Base-by-base conservation (phyloP, 2,113 vertebrate genomes). In the Bungarus multicinctus region DNA sequence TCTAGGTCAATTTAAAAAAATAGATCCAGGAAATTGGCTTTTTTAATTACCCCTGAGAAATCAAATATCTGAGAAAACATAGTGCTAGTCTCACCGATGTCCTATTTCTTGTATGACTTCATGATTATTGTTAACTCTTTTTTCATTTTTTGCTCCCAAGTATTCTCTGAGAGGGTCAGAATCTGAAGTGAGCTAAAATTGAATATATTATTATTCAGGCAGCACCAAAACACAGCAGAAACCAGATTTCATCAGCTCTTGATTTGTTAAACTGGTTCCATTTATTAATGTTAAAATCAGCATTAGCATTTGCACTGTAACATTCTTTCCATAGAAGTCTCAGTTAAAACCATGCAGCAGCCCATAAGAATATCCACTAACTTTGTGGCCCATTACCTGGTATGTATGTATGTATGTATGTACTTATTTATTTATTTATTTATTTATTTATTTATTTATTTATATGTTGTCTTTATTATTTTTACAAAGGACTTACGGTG, bases 1-100 rank as follows among this genome's bases (percentile, higher is more conserved):
- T 92, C 57, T 92, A 87, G 88, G 91, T 92, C 91, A 94, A 89
- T 87, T 34, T 2, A 60, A n/a, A 64, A 91, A 91, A 85, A 52
- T 53, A 85, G 58, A 45, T 89, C 55, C 74, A 87, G 55, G 87
- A 23, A 52, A 39, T 43, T 86, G 60, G 2, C 25, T 55, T 89
- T 89, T 89, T 88, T 45, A 47, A 91, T 89, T 93, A 86, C 55
- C 87, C 87, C 58, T 14, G 45, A 54, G 90, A 93, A 34, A 74
- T 90, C 81, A 90, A 90, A 64, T 90, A 90, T 90, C n/a, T 34
- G 52, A 69, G 54, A 34, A 86, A n/a, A 54, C 39, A 54, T 81
- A 93, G 85, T 39, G 34, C 89, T 25, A 86, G n/a, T 89, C 43
- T 85, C 45, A 57, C 69, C 43, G 45, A 89, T 93, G 90, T 85